phyloP scores from a whole-genome alignment of 1,140 invertebrate genomes.

The Scaptodrosophila lebanonensis region DNA sequence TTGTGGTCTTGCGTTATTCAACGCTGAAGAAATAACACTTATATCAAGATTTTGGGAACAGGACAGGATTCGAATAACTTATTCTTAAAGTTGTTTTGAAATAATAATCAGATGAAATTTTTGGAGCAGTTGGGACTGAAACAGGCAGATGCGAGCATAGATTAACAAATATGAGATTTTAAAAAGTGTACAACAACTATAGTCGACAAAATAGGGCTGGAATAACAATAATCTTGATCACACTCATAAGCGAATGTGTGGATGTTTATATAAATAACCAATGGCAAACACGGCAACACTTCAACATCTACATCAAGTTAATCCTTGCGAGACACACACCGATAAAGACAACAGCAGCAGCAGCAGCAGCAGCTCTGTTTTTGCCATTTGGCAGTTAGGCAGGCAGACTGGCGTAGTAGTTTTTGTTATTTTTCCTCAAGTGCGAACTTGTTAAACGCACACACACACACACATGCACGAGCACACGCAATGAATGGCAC shows the following conservation, averaged over 20 bases:
- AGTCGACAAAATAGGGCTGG: too few relatives aligned
- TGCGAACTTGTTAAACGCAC: conserved; percentile 73
- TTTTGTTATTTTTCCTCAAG: conserved; percentile 57
- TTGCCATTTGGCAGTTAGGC: conserved; percentile 42
- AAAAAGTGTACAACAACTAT: too few relatives aligned
- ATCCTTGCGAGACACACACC: conserved; percentile 51
- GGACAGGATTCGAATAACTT: too few relatives aligned
- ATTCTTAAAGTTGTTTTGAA: too few relatives aligned
- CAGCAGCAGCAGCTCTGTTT: background rate
- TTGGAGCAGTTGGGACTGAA: conserved; percentile 11
- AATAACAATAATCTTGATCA: background rate
- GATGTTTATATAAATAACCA: conserved; percentile 24
- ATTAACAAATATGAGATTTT: too few relatives aligned
- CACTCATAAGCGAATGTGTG: background rate
- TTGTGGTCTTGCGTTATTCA: too few relatives aligned
- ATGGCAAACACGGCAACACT: conserved; percentile 35
- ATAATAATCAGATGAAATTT: too few relatives aligned
- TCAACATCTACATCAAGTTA: conserved; percentile 75
- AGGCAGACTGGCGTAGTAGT: too few relatives aligned
- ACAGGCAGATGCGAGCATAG: background rate
- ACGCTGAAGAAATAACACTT: too few relatives aligned
- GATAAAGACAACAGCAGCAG: too few relatives aligned
- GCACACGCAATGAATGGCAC: conserved; percentile 19
- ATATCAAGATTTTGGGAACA: too few relatives aligned
- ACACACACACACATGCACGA: conserved; percentile 45